Evolutionary conservation across 2,888 invertebrate genomes (phyloP).

Genomic region (Liposcelis brunnea): DNA sequence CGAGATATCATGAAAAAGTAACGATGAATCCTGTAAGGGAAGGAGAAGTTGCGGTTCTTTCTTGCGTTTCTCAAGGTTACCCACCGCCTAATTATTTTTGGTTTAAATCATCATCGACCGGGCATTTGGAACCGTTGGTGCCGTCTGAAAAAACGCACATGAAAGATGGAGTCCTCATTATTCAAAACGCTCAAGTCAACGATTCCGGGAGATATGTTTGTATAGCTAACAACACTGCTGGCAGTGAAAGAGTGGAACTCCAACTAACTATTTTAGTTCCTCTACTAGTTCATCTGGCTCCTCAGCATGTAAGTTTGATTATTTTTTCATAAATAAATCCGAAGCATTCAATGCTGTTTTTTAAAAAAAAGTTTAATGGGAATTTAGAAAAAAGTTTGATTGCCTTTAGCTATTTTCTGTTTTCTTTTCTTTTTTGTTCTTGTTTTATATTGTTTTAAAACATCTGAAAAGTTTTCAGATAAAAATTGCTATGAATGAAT

Average conservation of each 20-base stretch:
- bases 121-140: constrained; percentile 5
- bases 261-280: constrained; percentile 26
- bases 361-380: too few relatives aligned
- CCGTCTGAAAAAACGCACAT: constrained; percentile 23
- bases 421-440: too few relatives aligned
- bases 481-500: too few relatives aligned
- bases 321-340: too few relatives aligned
- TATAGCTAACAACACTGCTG: constrained; percentile 18
- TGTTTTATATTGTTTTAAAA: too few relatives aligned
- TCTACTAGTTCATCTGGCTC: constrained; percentile 20
- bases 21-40: constrained; percentile 29
- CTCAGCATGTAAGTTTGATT: too few relatives aligned
- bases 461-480: too few relatives aligned
- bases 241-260: constrained; percentile 20
- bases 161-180: constrained; percentile 24
- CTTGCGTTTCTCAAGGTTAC: constrained; percentile 25
- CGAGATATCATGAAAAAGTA: constrained; percentile 20
- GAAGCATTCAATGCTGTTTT: too few relatives aligned
- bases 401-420: too few relatives aligned
- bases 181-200: constrained; percentile 17
- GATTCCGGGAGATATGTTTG: constrained; percentile 19
- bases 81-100: constrained; percentile 20
- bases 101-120: neutral
- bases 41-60: constrained; percentile 23
- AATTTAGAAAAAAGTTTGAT: too few relatives aligned